These are phyloP conservation scores for Delichon dasypus DNA, from an alignment of 2,797 vertebrate genomes.

Conservation along the genomic window DNA sequence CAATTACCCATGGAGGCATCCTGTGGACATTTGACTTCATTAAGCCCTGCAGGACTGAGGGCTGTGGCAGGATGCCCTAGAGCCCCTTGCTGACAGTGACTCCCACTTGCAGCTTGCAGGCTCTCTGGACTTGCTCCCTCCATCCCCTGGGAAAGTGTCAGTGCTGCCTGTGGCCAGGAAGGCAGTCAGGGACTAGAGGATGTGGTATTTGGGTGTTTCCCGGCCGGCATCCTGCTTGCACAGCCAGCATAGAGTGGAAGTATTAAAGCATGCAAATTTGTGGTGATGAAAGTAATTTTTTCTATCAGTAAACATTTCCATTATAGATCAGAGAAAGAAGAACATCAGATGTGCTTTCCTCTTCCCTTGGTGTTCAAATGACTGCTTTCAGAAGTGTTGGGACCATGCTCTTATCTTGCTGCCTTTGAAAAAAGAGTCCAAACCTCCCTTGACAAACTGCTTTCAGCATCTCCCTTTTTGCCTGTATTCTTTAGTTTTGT, in stretches of 20 bases:
- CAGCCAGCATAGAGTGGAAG: rapidly evolving
- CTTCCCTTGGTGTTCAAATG: neutral
- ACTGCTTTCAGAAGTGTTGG: neutral
- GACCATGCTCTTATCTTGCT: neutral
- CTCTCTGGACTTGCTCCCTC: neutral
- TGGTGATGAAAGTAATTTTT: neutral
- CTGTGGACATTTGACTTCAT: neutral
- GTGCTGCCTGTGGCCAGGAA: neutral
- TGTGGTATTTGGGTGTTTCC: neutral
- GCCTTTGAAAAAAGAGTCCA: neutral
- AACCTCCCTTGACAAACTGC: neutral
- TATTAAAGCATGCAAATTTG: neutral
- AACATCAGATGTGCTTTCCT: neutral
- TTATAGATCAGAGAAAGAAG: neutral
- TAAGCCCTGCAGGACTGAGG: neutral
- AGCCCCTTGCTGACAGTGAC: rapidly evolving
- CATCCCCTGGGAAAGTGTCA: neutral
- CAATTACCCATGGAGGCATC: neutral
- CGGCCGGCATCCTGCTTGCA: neutral
- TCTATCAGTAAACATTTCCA: neutral
- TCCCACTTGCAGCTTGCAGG: neutral
- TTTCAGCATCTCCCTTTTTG: neutral
- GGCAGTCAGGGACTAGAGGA: neutral
- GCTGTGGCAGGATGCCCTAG: neutral
- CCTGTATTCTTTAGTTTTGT: neutral